Conservation (phyloP, 2,888 invertebrate species). For the Coelinius sp. region DNA sequence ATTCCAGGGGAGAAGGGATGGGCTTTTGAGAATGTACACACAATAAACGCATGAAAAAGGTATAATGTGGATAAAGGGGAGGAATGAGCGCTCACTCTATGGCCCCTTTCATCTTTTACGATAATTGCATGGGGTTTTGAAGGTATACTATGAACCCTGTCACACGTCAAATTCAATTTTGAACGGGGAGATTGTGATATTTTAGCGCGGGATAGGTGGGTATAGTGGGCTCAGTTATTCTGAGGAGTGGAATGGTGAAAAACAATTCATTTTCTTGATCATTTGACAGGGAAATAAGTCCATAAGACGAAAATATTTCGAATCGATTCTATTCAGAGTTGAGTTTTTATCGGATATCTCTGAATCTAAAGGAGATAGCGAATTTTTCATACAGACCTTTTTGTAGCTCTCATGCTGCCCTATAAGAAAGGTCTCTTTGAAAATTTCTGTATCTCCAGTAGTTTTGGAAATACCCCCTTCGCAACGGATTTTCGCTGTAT, state of each 20-base stretch:
- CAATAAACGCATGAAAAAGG: conserved; percentile 31
- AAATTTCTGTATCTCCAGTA: too few species aligned
- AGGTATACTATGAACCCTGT: conserved; percentile 45
- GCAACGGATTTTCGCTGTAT: too few species aligned
- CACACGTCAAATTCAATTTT: conserved; percentile 56
- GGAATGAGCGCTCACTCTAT: conserved; percentile 43
- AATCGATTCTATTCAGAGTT: too few species aligned
- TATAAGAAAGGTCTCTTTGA: too few species aligned
- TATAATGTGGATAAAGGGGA: conserved; percentile 5
- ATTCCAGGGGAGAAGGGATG: conserved; percentile 44
- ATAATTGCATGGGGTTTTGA: conserved; percentile 46
- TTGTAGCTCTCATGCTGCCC: too few species aligned
- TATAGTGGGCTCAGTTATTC: not conserved
- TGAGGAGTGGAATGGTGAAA: not conserved
- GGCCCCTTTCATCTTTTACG: conserved; percentile 51
- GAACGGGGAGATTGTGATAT: conserved; percentile 45
- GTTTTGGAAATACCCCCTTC: too few species aligned
- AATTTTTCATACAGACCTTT: too few species aligned
- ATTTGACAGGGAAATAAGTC: too few species aligned
- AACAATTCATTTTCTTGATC: not conserved
- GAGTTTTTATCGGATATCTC: too few species aligned
- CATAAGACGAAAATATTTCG: not conserved
- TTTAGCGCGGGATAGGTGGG: conserved; percentile 29
- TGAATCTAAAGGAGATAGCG: too few species aligned
- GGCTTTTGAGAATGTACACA: conserved; percentile 48